Evolutionary conservation across 2,888 invertebrate species (phyloP).

Genomic region (Mactromeris polynyma): DNA sequence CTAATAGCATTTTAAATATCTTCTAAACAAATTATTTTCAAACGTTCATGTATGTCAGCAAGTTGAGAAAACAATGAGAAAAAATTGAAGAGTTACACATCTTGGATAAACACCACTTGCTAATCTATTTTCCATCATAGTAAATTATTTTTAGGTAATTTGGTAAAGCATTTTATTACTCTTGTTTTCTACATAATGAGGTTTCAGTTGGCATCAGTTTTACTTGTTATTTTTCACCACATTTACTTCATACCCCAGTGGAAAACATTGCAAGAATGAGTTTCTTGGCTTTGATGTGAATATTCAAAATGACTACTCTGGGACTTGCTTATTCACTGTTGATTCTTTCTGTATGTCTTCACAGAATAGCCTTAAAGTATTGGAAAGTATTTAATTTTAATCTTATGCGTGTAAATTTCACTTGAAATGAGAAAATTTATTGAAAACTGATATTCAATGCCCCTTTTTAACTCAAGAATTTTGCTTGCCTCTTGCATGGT

Average conservation of each 20-base stretch:
- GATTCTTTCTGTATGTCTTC: no score
- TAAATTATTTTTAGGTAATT: conserved; percentile 38
- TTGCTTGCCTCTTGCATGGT: neutral
- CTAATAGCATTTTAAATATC: neutral
- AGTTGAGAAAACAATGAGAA: conserved; percentile 10
- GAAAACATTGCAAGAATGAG: conserved; percentile 7
- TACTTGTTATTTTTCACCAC: neutral
- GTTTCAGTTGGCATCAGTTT: conserved; percentile 24
- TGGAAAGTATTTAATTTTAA: neutral
- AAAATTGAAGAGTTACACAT: neutral
- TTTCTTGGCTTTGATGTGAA: neutral
- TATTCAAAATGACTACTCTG: no score
- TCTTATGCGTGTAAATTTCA: neutral
- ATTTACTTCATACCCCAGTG: conserved; percentile 34
- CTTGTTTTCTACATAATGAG: conserved; percentile 9
- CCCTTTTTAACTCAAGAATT: neutral
- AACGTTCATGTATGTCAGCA: neutral
- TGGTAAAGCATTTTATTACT: conserved; percentile 35
- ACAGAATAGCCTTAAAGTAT: no score
- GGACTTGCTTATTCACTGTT: no score
- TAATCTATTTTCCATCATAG: conserved; percentile 23
- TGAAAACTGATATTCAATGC: neutral
- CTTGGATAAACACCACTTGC: conserved; percentile 32
- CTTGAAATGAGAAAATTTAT: neutral
- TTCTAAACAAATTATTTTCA: neutral